A percentile compares a stretch with the other conserved stretches of the same genome.
These are phyloP conservation scores for Pseudois nayaur DNA, from an alignment of 2,113 vertebrate species.

Conservation along the genomic window DNA sequence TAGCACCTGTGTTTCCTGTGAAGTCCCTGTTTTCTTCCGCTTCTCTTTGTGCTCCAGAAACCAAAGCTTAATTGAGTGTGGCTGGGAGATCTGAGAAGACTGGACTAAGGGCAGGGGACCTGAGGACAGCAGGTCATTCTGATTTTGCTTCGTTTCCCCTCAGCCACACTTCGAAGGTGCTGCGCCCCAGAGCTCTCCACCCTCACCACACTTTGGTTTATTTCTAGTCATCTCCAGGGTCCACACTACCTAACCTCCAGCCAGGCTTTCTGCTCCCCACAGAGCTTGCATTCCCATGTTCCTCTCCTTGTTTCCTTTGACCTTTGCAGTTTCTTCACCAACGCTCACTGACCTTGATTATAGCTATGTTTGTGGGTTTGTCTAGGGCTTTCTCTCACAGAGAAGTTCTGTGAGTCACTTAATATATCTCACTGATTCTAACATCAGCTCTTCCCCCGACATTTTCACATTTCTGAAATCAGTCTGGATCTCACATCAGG, in stretches of 20 bases:
- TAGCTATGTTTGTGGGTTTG: background rate
- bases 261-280: background rate
- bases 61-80: background rate
- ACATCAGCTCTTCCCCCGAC: background rate
- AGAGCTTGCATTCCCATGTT: background rate
- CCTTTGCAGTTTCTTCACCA: constrained; percentile 3
- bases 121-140: background rate
- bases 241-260: background rate
- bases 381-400: background rate
- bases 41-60: background rate
- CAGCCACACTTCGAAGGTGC: background rate
- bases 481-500: background rate
- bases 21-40: background rate
- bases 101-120: background rate
- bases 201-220: background rate
- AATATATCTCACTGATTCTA: background rate
- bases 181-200: background rate
- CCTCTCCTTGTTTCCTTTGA: background rate
- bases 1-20: background rate
- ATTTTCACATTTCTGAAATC: background rate
- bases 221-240: background rate
- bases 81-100: background rate
- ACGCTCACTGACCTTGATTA: background rate
- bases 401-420: background rate
- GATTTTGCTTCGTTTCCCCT: background rate